Evolutionary conservation across 2,113 vertebrate genomes (phyloP).

Genomic region (Bubo scandiacus): DNA sequence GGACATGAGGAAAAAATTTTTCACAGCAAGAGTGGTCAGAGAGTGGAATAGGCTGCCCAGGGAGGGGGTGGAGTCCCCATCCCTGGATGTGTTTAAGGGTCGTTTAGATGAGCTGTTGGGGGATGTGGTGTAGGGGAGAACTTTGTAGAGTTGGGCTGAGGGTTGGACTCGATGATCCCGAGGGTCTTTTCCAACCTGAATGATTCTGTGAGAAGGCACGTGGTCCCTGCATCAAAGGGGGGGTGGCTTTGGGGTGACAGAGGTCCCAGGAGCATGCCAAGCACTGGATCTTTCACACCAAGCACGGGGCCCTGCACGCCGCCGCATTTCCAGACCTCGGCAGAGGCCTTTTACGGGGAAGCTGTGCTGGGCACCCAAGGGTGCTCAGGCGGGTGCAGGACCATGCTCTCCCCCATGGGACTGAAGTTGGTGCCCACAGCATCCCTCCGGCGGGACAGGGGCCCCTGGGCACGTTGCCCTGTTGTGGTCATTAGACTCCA

Average conservation of each 20-base stretch:
- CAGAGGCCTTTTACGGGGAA: neutral
- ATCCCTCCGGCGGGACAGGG: fast-evolving
- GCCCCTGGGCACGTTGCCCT: neutral
- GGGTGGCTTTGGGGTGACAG: neutral
- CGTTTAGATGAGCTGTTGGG: no score
- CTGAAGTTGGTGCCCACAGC: neutral
- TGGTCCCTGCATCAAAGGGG: fast-evolving
- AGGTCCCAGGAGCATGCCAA: fast-evolving
- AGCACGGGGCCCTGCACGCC: fast-evolving
- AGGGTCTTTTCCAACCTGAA: no score
- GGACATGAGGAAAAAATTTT: no score
- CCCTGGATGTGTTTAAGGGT: no score
- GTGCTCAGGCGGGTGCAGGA: neutral
- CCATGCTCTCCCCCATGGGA: neutral
- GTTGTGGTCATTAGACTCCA: neutral
- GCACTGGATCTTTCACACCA: no score
- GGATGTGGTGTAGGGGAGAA: no score
- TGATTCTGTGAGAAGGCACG: neutral
- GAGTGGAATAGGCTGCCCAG: no score
- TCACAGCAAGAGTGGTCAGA: no score
- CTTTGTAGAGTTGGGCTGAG: no score
- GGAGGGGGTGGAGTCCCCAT: no score
- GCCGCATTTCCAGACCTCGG: fast-evolving
- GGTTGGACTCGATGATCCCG: no score
- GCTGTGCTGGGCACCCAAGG: neutral